Evolutionary conservation across 2,113 vertebrate species (phyloP).

Genomic region (Varanus komodoensis): DNA sequence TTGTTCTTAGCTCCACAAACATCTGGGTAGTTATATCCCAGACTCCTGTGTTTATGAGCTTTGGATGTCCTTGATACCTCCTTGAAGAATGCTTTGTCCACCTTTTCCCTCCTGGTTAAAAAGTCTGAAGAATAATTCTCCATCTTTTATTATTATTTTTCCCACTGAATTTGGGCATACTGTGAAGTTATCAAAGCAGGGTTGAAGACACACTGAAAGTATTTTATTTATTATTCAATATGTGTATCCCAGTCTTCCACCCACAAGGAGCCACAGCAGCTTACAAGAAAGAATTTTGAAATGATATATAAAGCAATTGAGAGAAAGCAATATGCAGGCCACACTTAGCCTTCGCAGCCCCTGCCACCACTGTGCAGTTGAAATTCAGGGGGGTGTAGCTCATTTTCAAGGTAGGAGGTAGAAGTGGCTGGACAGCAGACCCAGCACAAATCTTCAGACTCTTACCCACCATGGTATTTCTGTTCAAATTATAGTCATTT

Average conservation of each 20-base stretch:
- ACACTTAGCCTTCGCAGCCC: no score
- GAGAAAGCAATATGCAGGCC: no score
- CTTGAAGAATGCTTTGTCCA: background rate
- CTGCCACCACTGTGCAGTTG: no score
- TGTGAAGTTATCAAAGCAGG: background rate
- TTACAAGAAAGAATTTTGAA: background rate
- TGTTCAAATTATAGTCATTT: no score
- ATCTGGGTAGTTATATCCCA: constrained; percentile 1
- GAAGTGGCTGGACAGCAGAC: no score
- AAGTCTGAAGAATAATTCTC: background rate
- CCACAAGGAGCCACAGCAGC: background rate
- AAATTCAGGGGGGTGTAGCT: no score
- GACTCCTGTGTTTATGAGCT: background rate
- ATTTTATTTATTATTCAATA: background rate
- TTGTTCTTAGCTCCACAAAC: constrained; percentile 16
- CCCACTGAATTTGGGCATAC: background rate
- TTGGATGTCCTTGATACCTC: background rate
- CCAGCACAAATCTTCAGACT: no score
- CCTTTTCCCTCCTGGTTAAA: background rate
- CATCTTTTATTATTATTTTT: background rate
- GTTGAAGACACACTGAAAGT: background rate
- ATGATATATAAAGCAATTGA: no score
- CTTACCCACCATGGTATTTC: no score
- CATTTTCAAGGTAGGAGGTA: no score
- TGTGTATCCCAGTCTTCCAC: background rate